Conservation (phyloP, 2,797 vertebrate species). For the Numenius phaeopus region DNA sequence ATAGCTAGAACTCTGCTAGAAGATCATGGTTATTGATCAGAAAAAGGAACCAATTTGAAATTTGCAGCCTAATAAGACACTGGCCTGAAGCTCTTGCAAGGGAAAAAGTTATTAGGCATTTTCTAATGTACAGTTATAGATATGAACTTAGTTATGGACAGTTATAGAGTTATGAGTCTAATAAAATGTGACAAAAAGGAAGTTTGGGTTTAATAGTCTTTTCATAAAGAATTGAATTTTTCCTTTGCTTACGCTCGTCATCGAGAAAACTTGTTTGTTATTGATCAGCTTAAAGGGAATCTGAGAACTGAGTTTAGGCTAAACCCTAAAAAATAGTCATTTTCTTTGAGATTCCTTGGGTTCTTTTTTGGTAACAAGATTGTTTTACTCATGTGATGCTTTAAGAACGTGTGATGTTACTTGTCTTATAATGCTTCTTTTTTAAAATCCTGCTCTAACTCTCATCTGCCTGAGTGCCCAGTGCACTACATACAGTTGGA, state of each 20-base stretch:
- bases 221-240: background rate
- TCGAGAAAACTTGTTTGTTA: background rate
- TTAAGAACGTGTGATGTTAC: background rate
- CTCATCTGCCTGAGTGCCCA: background rate
- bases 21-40: background rate
- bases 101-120: background rate
- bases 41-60: background rate
- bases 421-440: background rate
- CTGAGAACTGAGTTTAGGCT: background rate
- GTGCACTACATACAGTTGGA: rapidly evolving
- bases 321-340: background rate
- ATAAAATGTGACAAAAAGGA: background rate
- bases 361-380: background rate
- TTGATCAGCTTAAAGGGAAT: background rate
- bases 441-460: background rate
- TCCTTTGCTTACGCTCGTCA: background rate
- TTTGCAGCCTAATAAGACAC: background rate
- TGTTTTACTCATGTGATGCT: rapidly evolving
- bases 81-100: background rate
- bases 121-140: background rate
- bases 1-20: background rate
- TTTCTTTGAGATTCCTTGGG: background rate
- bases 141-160: background rate
- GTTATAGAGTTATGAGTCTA: background rate
- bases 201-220: background rate